These are phyloP conservation scores for Tholera decimalis DNA, from an alignment of 2,888 invertebrate species.

Conservation along the genomic window DNA sequence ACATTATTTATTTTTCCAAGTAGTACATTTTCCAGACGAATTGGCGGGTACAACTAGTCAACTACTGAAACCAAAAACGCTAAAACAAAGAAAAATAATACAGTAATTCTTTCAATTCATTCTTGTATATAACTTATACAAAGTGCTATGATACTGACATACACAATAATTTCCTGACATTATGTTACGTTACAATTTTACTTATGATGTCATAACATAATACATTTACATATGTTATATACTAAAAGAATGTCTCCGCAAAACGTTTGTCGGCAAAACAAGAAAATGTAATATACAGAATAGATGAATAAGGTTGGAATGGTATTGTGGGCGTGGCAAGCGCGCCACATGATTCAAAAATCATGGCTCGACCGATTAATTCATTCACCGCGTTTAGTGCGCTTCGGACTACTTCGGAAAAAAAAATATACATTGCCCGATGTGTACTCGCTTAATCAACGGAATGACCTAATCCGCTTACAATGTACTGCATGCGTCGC, in stretches of 20 bases:
- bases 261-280: constrained; percentile 62
- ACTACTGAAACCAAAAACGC: neutral
- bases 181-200: constrained; percentile 48
- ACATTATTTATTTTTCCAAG: too few relatives aligned
- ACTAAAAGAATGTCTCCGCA: constrained; percentile 38
- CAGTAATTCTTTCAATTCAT: constrained; percentile 14
- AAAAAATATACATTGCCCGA: too few relatives aligned
- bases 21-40: too few relatives aligned
- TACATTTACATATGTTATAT: constrained; percentile 37
- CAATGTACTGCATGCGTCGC: too few relatives aligned
- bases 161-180: constrained; percentile 54
- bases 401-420: too few relatives aligned
- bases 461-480: too few relatives aligned
- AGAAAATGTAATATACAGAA: constrained; percentile 42
- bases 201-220: constrained; percentile 34
- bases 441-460: too few relatives aligned
- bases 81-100: constrained; percentile 21
- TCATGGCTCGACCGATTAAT: too few relatives aligned
- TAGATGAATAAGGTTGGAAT: too few relatives aligned
- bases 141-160: constrained; percentile 37
- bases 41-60: neutral
- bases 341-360: too few relatives aligned
- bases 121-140: constrained; percentile 19
- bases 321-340: too few relatives aligned
- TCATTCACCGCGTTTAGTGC: too few relatives aligned